Percentiles rank a stretch among this genome's conserved stretches.
Conservation (phyloP, 2,888 invertebrate species). For the Scotopteryx bipunctaria region DNA sequence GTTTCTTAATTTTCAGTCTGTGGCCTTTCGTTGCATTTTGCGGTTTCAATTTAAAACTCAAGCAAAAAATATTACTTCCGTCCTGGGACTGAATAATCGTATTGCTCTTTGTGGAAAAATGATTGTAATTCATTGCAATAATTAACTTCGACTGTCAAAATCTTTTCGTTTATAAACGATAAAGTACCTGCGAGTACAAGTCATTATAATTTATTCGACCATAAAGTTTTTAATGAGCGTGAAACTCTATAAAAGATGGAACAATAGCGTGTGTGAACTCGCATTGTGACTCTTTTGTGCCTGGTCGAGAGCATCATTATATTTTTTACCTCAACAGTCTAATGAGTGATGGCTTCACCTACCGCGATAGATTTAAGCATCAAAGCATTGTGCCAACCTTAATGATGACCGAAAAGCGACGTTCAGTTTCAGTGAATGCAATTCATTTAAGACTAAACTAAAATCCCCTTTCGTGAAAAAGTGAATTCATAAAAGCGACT, state of each 20-base stretch:
- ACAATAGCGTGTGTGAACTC: conserved; percentile 73
- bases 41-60: neutral
- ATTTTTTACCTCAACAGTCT: conserved; percentile 64
- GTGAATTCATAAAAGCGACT: conserved; percentile 8
- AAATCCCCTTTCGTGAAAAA: conserved; percentile 6
- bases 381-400: conserved; percentile 42
- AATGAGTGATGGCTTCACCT: conserved; percentile 62
- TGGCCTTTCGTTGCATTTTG: neutral
- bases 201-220: conserved; percentile 38
- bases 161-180: neutral
- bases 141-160: neutral
- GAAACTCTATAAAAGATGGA: conserved; percentile 69
- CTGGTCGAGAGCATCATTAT: conserved; percentile 62
- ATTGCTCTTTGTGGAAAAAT: conserved; percentile 7
- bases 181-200: conserved; percentile 5
- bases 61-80: conserved; percentile 8
- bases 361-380: conserved; percentile 22
- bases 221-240: conserved; percentile 71
- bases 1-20: neutral
- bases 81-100: no score
- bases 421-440: conserved; percentile 13
- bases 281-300: conserved; percentile 71
- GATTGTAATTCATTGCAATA: conserved; percentile 1
- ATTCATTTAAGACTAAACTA: conserved; percentile 15
- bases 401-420: conserved; percentile 40